Conservation (phyloP, 2,797 vertebrate genomes). For the Coregonus ussuriensis region DNA sequence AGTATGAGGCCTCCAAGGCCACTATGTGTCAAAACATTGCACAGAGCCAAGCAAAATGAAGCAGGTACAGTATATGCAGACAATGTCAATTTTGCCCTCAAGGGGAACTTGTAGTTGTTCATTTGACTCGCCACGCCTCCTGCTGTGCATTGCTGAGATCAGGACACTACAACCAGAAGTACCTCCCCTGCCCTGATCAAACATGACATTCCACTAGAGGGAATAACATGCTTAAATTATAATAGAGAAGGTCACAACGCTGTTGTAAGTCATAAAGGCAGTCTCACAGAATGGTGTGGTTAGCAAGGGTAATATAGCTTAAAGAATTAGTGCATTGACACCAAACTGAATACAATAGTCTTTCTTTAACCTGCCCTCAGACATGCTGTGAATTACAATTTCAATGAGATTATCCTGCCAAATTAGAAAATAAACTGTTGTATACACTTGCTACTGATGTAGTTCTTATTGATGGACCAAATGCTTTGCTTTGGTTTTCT, state of each 20-base stretch:
- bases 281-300: conserved; percentile 60
- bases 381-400: conserved; percentile 24
- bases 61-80: conserved; percentile 72
- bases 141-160: conserved; percentile 74
- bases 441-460: neutral
- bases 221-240: conserved; percentile 78
- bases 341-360: conserved; percentile 51
- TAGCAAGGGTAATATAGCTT: conserved; percentile 64
- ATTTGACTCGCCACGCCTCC: conserved; percentile 71
- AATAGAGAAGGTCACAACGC: conserved; percentile 78
- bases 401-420: conserved; percentile 26
- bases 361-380: conserved; percentile 11
- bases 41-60: conserved; percentile 49
- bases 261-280: conserved; percentile 70
- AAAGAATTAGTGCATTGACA: conserved; percentile 68
- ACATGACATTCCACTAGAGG: conserved; percentile 82
- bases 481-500: neutral
- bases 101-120: conserved; percentile 76
- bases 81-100: conserved; percentile 75
- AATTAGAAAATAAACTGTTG: conserved; percentile 9
- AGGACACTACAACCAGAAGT: conserved; percentile 73
- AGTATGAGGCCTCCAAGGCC: conserved; percentile 31
- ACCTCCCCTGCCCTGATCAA: conserved; percentile 76
- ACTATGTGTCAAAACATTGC: conserved; percentile 36
- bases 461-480: neutral